Conservation (phyloP, 2,888 invertebrate species). For the Parelbella ahira region DNA sequence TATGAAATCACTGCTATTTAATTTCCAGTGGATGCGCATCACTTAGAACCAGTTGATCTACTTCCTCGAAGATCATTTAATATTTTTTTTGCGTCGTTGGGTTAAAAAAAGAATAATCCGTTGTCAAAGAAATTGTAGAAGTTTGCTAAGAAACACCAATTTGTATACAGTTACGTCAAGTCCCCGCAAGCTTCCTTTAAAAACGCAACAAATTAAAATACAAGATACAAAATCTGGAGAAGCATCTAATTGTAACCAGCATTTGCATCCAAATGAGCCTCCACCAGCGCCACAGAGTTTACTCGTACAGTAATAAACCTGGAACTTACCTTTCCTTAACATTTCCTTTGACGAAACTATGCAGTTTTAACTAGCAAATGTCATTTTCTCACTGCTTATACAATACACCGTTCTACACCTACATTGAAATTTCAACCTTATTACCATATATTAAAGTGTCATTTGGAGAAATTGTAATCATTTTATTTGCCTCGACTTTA, state of each 20-base stretch:
- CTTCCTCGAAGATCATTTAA: no score
- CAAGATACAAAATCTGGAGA: slow-evolving; percentile 10
- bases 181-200: slow-evolving; percentile 10
- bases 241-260: slow-evolving; percentile 9
- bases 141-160: no score
- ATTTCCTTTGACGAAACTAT: slow-evolving; percentile 31
- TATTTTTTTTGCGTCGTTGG: no score
- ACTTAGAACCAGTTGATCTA: no score
- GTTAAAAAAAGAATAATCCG: no score
- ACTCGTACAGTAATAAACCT: slow-evolving; percentile 23
- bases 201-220: slow-evolving; percentile 3
- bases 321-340: slow-evolving; percentile 19
- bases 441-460: neutral
- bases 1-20: no score
- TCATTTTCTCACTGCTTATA: slow-evolving; percentile 33
- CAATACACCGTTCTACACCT: slow-evolving; percentile 2
- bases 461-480: neutral
- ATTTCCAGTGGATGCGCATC: no score
- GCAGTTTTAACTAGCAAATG: slow-evolving; percentile 37
- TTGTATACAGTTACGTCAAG: no score
- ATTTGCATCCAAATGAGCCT: slow-evolving; percentile 22
- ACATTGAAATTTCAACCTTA: slow-evolving; percentile 2
- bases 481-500: slow-evolving; percentile 3
- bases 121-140: no score
- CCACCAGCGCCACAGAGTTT: slow-evolving; percentile 27